These are phyloP conservation scores for Lumbricus terrestris DNA, from an alignment of 2,888 invertebrate genomes.

Conservation along the genomic window DNA sequence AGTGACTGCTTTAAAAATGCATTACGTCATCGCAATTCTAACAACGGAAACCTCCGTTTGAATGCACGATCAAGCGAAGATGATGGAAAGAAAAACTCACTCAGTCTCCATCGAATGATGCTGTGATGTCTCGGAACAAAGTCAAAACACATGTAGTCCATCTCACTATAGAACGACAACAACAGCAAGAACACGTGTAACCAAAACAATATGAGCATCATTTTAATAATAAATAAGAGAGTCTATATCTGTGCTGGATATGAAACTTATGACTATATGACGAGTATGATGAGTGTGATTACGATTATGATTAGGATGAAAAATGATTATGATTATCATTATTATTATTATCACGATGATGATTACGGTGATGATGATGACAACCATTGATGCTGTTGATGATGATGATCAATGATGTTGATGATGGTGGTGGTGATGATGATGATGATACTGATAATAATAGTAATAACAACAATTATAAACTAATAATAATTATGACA, in stretches of 20 bases:
- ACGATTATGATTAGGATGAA: too few relatives aligned
- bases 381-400: too few relatives aligned
- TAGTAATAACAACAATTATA: not conserved
- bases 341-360: not conserved
- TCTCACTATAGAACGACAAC: constrained; percentile 69
- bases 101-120: constrained; percentile 75
- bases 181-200: constrained; percentile 4
- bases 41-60: not conserved
- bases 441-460: too few relatives aligned
- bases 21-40: too few relatives aligned
- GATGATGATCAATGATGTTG: too few relatives aligned
- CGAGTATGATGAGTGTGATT: constrained; percentile 7
- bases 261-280: not conserved
- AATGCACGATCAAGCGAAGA: not conserved
- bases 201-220: not conserved
- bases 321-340: not conserved
- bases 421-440: too few relatives aligned
- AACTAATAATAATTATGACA: not conserved
- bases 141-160: constrained; percentile 94
- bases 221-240: too few relatives aligned
- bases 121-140: constrained; percentile 94
- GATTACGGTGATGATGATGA: too few relatives aligned
- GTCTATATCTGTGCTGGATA: too few relatives aligned
- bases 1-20: too few relatives aligned
- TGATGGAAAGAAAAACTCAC: constrained; percentile 44